Conservation (phyloP, 2,113 vertebrate species). For the Spea multiplicata region DNA sequence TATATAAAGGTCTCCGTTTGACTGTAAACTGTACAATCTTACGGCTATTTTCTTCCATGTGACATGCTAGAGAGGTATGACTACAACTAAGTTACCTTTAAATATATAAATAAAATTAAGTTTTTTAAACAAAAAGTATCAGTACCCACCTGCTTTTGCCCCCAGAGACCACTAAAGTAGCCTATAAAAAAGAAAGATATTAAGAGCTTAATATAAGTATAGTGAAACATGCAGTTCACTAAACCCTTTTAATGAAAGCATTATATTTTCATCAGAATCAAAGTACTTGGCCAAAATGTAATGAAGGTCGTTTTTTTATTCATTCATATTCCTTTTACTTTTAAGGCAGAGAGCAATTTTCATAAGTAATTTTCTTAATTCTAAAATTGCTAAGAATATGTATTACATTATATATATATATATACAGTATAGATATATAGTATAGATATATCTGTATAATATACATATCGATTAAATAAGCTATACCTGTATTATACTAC, state of each 20-base stretch:
- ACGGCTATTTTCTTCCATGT: background rate
- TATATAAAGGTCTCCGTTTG: slow-evolving; percentile 2
- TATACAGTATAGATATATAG: too few species aligned
- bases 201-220: slow-evolving; percentile 40
- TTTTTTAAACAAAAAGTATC: slow-evolving; percentile 21
- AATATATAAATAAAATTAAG: background rate
- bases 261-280: slow-evolving; percentile 39
- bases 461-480: too few species aligned
- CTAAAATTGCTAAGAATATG: background rate
- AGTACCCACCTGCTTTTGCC: slow-evolving; percentile 30
- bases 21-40: background rate
- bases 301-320: slow-evolving; percentile 24
- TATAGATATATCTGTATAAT: too few species aligned
- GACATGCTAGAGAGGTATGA: background rate
- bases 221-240: slow-evolving; percentile 36
- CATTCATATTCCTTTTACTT: slow-evolving; percentile 27
- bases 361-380: background rate
- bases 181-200: slow-evolving; percentile 34
- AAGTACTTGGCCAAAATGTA: slow-evolving; percentile 30
- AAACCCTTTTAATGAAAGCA: slow-evolving; percentile 44
- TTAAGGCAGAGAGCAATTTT: slow-evolving; percentile 14
- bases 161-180: slow-evolving; percentile 36
- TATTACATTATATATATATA: too few species aligned
- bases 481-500: too few species aligned
- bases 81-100: slow-evolving; percentile 4